Base-by-base conservation (phyloP, 37 sponge, comb jelly and placozoan species). In the Oscarella lobularis region DNA sequence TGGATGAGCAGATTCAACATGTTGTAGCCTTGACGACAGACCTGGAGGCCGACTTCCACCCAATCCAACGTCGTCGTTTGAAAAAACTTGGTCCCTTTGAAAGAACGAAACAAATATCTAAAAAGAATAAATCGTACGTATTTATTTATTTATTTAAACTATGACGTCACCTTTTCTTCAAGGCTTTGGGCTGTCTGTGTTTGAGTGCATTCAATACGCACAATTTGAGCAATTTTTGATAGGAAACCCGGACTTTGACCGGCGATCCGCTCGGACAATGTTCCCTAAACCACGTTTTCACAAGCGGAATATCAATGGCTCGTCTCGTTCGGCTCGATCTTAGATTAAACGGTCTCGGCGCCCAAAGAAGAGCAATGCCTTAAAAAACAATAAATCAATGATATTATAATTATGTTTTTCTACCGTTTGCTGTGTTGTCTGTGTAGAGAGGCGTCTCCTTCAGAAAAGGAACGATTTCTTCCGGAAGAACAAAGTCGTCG, bases 1-100 rank as follows among this genome's bases (percentile, higher is more conserved):
- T 98, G 99, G 39, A 98, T 98, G 66, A 98, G 88, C 31, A 98
- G 82, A 80, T 98, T 98, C 66, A 98, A 80, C 99, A 98, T 98
- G 90, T 98, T 98, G 92, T 98, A 98, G n/a, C 99, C 99, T 81
- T 98, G 99, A 66, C 95, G 83, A 79, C 99, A 98, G 74, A 98
- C 99, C 79, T 98, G 99, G 1, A 98, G 83, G 38, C 99, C 99
- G 6, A 83, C 99, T 82, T 98, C 99, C 40, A 98, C 99, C 99
- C 99, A 98, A 67, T 98, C 99, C 66, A 98, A 87, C 73, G 89
- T 84, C 3, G 99, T 98, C 30, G 92, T 87, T 86, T 98, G 99
- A 86, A 98, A 98, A 79, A 98, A 98, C 86, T 98, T 98, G 36
- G 99, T 98, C 0, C 89, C 70, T 80, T 90, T 87, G 90, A 98